phyloP scores from a whole-genome alignment of 2,888 invertebrate species.

The Mythimna ferrago region DNA sequence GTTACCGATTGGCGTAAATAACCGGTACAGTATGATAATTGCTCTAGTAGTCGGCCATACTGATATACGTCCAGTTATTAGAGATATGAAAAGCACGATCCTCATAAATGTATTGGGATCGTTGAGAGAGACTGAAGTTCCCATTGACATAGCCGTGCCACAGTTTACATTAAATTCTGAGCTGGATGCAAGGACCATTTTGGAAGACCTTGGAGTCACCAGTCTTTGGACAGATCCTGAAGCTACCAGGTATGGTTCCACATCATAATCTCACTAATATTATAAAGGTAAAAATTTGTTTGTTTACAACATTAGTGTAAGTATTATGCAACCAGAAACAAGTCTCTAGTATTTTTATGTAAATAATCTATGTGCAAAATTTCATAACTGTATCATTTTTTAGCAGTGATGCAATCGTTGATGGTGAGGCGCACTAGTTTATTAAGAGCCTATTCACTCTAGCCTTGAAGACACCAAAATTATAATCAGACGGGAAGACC shows the following conservation, averaged over 20 bases:
- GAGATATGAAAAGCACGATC: neutral
- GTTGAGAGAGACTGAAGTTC: constrained; percentile 32
- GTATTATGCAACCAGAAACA: too few species aligned
- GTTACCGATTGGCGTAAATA: constrained; percentile 60
- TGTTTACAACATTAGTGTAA: too few species aligned
- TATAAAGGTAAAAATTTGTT: too few species aligned
- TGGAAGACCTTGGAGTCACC: constrained; percentile 56
- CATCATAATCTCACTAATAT: too few species aligned
- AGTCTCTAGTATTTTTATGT: too few species aligned
- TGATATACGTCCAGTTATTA: constrained; percentile 6
- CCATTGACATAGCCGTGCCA: constrained; percentile 60
- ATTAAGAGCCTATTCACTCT: too few species aligned
- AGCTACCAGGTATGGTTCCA: constrained; percentile 56
- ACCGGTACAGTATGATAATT: constrained; percentile 56
- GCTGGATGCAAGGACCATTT: constrained; percentile 47
- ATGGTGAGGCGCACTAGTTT: too few species aligned
- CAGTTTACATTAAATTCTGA: constrained; percentile 57
- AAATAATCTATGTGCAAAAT: too few species aligned
- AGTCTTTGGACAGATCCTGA: constrained; percentile 57
- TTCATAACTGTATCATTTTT: too few species aligned
- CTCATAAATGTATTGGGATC: constrained; percentile 4
- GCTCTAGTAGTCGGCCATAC: constrained; percentile 22
- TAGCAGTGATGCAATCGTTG: too few species aligned
- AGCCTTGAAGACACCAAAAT: too few species aligned
- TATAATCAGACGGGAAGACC: too few species aligned